A percentile compares a stretch with the other conserved stretches of the same genome.
phyloP scores from a whole-genome alignment of 2,888 invertebrate genomes.

The Oxycera nigricornis region DNA sequence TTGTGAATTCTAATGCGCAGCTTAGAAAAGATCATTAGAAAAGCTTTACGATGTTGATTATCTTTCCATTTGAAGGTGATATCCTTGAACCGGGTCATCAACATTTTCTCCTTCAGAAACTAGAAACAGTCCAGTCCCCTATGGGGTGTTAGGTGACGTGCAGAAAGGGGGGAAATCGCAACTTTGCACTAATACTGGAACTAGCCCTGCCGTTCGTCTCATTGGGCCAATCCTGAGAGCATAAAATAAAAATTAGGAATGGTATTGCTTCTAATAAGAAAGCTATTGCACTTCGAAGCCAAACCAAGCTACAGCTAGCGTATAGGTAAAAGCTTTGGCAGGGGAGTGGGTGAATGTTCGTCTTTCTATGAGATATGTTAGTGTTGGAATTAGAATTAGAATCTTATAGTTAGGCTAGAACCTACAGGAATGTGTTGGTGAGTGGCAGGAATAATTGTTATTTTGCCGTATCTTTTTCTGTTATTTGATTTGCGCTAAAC shows the following conservation, averaged over 20 bases:
- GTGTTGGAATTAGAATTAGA: not conserved
- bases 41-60: conserved; percentile 34
- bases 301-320: not conserved
- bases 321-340: not conserved
- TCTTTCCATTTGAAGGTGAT: conserved; percentile 31
- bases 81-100: conserved; percentile 47
- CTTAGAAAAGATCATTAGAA: conserved; percentile 37
- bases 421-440: not conserved
- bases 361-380: not conserved
- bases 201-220: conserved; percentile 2
- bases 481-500: conserved; percentile 7
- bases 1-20: conserved; percentile 37
- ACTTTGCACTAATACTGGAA: conserved; percentile 3
- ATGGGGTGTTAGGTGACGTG: conserved; percentile 13
- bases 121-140: conserved; percentile 15
- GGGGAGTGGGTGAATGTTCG: not conserved
- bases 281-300: conserved; percentile 19
- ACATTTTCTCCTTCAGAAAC: conserved; percentile 43
- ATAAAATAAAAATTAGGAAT: conserved; percentile 14
- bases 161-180: not conserved
- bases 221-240: not conserved
- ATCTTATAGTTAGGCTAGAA: not conserved
- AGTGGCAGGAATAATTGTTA: not conserved
- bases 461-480: not conserved
- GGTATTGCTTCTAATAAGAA: conserved; percentile 17